A percentile compares a stretch with the other conserved stretches of the same genome.
Evolutionary conservation across 2,113 vertebrate genomes (phyloP).

Genomic region (Manacus vitellinus): DNA sequence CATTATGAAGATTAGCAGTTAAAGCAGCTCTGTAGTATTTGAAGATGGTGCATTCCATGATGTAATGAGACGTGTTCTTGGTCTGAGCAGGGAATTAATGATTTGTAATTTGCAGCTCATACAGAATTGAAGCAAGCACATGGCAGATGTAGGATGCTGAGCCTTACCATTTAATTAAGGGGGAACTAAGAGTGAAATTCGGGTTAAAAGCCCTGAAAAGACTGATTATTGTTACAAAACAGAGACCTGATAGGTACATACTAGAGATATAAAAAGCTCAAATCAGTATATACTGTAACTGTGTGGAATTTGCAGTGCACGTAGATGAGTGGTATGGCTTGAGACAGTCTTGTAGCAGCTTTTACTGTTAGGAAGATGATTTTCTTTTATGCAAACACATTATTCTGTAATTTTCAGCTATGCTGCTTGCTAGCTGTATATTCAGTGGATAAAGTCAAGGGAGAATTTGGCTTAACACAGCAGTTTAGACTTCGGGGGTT

Average conservation of each 20-base stretch:
- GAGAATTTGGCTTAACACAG: neutral
- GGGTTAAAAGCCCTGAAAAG: neutral
- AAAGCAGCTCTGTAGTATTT: neutral
- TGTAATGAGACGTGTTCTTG: neutral
- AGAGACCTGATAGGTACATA: neutral
- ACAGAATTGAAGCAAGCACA: neutral
- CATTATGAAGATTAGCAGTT: neutral
- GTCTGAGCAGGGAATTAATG: constrained; percentile 11
- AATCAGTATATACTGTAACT: neutral
- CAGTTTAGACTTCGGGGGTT: neutral
- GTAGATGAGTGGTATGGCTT: neutral
- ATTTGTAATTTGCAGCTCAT: neutral
- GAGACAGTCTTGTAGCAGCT: neutral
- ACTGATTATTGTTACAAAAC: neutral
- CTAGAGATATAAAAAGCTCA: neutral
- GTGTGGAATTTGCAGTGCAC: neutral
- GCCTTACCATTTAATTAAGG: neutral
- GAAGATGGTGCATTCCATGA: neutral
- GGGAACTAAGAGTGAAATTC: neutral
- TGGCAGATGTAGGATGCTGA: neutral
- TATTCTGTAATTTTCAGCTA: neutral
- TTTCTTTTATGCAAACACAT: neutral
- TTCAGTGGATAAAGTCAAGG: neutral
- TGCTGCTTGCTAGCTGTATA: neutral
- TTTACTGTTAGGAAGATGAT: neutral